These are phyloP conservation scores for Aramus guarauna DNA, from an alignment of 2,113 vertebrate genomes.

Conservation along the genomic window DNA sequence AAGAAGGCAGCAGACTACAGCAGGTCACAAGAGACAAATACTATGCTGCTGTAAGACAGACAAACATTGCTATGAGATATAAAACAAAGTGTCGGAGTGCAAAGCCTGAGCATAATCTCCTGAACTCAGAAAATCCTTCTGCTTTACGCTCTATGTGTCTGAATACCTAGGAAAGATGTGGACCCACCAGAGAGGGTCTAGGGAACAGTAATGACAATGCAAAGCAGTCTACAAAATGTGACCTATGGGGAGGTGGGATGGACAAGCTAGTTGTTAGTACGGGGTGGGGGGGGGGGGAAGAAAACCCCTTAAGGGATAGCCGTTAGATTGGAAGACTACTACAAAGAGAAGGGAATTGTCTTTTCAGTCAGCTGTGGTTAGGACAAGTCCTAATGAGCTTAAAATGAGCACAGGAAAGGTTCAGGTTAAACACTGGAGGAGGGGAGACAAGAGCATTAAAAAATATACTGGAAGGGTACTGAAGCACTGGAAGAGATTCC, in stretches of 20 bases:
- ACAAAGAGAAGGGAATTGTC: background rate
- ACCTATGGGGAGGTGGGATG: background rate
- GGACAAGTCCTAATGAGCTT: background rate
- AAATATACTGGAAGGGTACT: background rate
- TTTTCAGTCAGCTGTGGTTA: background rate
- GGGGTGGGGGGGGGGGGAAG: accelerated
- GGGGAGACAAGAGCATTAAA: background rate
- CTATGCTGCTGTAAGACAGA: background rate
- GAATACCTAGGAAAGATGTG: background rate
- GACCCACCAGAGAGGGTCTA: background rate
- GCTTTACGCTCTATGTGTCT: background rate
- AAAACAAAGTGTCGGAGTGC: background rate
- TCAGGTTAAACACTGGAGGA: background rate
- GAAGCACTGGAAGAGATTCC: background rate
- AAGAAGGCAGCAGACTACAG: background rate
- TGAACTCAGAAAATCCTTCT: background rate
- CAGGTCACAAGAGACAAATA: background rate
- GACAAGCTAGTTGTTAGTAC: background rate
- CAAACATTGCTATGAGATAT: background rate
- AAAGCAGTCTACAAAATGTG: background rate
- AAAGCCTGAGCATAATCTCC: background rate
- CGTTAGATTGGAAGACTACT: background rate
- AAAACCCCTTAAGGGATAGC: background rate
- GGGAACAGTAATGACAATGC: background rate
- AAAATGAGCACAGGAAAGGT: background rate